A percentile compares a stretch with the other conserved stretches of the same genome.
These are phyloP conservation scores for Pagrus major DNA, from an alignment of 2,113 vertebrate genomes.

Conservation along the genomic window DNA sequence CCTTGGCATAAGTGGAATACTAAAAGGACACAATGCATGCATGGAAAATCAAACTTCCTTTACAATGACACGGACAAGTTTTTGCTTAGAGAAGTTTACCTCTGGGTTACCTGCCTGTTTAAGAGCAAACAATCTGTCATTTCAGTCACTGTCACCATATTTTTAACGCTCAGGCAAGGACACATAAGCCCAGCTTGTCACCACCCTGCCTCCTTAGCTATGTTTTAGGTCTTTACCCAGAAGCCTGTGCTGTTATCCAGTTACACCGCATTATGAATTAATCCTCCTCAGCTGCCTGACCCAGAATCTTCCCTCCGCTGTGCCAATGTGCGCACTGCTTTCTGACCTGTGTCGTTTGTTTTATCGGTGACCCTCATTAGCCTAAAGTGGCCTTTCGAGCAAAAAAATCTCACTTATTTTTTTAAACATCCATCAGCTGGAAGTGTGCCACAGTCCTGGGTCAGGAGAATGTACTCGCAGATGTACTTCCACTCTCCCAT, in stretches of 20 bases:
- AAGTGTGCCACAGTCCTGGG: neutral
- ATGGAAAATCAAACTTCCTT: constrained; percentile 23
- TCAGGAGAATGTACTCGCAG: neutral
- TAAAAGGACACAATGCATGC: constrained; percentile 37
- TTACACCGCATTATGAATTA: constrained; percentile 60
- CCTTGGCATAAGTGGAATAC: constrained; percentile 52
- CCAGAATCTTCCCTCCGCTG: constrained; percentile 38
- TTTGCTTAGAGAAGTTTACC: constrained; percentile 2
- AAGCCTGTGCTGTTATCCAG: constrained; percentile 62
- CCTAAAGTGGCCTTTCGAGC: constrained; percentile 33
- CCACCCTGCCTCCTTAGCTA: constrained; percentile 14
- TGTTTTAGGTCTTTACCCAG: constrained; percentile 52
- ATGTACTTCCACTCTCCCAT: neutral
- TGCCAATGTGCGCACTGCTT: constrained; percentile 16
- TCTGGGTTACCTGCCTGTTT: constrained; percentile 13
- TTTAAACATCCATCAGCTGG: neutral
- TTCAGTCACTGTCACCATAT: neutral
- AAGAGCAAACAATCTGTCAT: neutral
- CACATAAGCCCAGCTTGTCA: constrained; percentile 32
- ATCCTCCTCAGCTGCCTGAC: constrained; percentile 66
- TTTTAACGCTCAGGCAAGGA: constrained; percentile 6
- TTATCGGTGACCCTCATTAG: constrained; percentile 28
- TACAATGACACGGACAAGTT: neutral
- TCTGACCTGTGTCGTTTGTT: constrained; percentile 49
- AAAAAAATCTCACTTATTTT: constrained; percentile 6